Percentiles rank a stretch among this genome's conserved stretches.
These are phyloP conservation scores for Hoplodrina blanda DNA, from an alignment of 2,888 invertebrate genomes.

Conservation along the genomic window DNA sequence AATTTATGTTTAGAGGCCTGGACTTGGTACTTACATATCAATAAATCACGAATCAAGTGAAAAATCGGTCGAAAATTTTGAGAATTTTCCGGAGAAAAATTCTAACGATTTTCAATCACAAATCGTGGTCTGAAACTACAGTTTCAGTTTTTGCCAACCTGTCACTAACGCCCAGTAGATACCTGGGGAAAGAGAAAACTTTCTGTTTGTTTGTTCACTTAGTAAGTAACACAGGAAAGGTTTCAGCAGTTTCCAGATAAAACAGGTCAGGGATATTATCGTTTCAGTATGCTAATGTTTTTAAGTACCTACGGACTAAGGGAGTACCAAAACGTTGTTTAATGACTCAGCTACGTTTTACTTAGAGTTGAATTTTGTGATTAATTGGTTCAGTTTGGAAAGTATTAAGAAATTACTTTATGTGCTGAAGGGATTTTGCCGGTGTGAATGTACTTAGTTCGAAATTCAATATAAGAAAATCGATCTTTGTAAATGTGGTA, in stretches of 20 bases:
- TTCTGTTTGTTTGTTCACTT: conserved; percentile 5
- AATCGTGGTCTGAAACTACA: no score
- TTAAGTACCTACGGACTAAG: conserved; percentile 5
- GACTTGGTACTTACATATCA: no score
- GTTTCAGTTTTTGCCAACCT: no score
- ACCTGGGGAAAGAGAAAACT: not conserved
- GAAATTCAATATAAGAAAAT: no score
- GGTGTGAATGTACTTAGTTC: not conserved
- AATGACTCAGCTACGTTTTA: conserved; percentile 39
- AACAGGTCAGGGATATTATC: conserved; percentile 35
- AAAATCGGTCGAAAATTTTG: no score
- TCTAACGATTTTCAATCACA: no score
- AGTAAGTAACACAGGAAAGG: conserved; percentile 14
- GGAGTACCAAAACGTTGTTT: conserved; percentile 43
- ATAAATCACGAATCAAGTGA: no score
- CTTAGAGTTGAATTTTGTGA: conserved; percentile 6
- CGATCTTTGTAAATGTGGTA: no score
- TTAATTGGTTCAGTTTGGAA: conserved; percentile 7
- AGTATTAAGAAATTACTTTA: not conserved
- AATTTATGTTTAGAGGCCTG: no score
- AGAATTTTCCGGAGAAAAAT: no score
- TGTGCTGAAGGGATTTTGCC: not conserved
- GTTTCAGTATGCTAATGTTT: conserved; percentile 50
- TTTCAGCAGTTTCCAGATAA: conserved; percentile 13
- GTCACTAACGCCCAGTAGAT: no score